Evolutionary conservation across 2,113 vertebrate species (phyloP), one percentile per base, ranked within the genome.

Genomic region (Nanorana parkeri): DNA sequence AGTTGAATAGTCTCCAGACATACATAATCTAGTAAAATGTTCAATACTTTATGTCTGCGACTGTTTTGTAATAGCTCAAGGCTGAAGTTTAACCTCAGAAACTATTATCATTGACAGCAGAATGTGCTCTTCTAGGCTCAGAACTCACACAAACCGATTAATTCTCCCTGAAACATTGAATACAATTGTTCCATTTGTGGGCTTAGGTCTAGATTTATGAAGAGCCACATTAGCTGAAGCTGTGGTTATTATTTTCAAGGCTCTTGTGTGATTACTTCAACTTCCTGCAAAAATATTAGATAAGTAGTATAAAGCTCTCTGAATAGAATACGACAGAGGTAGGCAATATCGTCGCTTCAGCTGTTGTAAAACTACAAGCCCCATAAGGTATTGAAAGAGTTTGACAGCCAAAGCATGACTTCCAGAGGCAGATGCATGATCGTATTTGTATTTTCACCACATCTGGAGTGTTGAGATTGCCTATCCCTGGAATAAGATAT

Each of bases 81-180:
- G 26, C 64, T 65, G 63, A 28, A 65, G 24, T 60, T 60, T 60
- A 60, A 21, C 20, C 56, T 55, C 55, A 72, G 47, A 69, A 72
- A 24, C 69, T 24, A 72, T 72, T 55, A 72, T 72, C 51, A 17
- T 72, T 47, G 52, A 52, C 51, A 73, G 71, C 23, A 54, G 20
- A 41, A 26, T 73, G 7, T 73, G 54, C 51, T 54, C 24, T 73
- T 2, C 19, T 24, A 47, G 41, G 47, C 20, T 51, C 47, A 17
- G 21, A 54, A 26, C 54, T 21, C 52, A 73, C 54, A 32, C 52
- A 29, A 17, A 17, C 56, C 54, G 32, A 28, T 73, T 73, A 23
- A 56, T 73, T 56, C 52, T 24, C 71, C 20, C 24, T 58, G 52
- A 56, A 47, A 58, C 11, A 8, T 26, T 63, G 60, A 11, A 60